phyloP scores from a whole-genome alignment of 2,888 invertebrate genomes.

The Mythimna albipuncta region DNA sequence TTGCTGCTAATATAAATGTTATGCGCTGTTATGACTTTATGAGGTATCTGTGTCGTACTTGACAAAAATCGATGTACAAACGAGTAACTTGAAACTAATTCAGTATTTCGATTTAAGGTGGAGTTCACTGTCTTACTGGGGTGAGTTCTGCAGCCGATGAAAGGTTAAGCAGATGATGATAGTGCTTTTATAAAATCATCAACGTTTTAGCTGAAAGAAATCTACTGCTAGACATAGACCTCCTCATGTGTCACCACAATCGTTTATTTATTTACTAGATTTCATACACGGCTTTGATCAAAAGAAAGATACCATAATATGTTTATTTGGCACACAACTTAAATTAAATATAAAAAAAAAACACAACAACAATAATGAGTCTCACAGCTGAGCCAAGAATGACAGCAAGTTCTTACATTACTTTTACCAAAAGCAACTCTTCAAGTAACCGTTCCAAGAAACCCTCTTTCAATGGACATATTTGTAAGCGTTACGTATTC shows the following conservation, averaged over 20 bases:
- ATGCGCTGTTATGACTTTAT: slow-evolving; percentile 12
- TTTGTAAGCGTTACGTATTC: slow-evolving; percentile 41
- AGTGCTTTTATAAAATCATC: too few species aligned
- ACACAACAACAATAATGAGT: too few species aligned
- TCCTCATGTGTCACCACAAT: too few species aligned
- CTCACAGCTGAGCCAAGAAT: background rate
- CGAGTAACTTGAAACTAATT: background rate
- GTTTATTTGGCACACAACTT: too few species aligned
- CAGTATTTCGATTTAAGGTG: background rate
- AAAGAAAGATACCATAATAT: too few species aligned
- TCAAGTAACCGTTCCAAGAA: slow-evolving; percentile 8
- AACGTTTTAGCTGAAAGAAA: too few species aligned
- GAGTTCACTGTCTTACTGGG: too few species aligned
- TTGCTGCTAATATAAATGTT: slow-evolving; percentile 40
- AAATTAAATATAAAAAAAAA: too few species aligned
- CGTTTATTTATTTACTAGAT: too few species aligned
- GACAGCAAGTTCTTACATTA: background rate
- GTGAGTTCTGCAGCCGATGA: background rate
- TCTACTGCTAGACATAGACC: too few species aligned
- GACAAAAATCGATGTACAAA: background rate
- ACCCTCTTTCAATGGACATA: slow-evolving; percentile 17
- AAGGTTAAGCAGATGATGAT: background rate
- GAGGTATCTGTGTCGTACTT: background rate
- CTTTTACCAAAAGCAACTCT: background rate
- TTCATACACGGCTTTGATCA: too few species aligned